These are phyloP conservation scores for Caenorhabditis drosophilae DNA, from an alignment of 2,888 invertebrate genomes.

Conservation along the genomic window DNA sequence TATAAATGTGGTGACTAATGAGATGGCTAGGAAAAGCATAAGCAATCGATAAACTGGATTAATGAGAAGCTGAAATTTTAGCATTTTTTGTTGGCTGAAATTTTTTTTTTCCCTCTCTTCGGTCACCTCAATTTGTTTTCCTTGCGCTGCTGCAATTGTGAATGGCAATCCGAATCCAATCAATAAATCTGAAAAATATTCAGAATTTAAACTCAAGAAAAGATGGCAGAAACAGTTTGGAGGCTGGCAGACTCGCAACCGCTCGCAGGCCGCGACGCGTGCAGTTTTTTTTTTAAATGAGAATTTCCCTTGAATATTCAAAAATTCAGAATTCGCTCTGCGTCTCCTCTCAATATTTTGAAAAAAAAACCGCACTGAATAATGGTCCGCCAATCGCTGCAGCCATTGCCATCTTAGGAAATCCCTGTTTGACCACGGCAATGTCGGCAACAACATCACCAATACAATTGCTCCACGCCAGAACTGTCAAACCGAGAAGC, in stretches of 20 bases:
- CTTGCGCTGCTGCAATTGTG: conserved; percentile 56
- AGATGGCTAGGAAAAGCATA: conserved; percentile 38
- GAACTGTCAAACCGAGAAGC: conserved; percentile 75
- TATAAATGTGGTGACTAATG: conserved; percentile 33
- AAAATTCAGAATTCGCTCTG: background rate
- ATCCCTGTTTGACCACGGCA: conserved; percentile 75
- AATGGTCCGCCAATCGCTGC: conserved; percentile 79
- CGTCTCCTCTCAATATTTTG: background rate
- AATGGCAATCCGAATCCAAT: conserved; percentile 64
- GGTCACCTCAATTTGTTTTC: conserved; percentile 50
- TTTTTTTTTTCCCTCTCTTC: too few relatives aligned
- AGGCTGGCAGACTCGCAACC: too few relatives aligned
- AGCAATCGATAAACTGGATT: conserved; percentile 42
- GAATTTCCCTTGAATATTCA: too few relatives aligned
- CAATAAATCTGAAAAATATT: conserved; percentile 55
- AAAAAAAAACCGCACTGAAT: conserved; percentile 72
- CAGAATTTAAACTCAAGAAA: too few relatives aligned
- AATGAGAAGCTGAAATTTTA: conserved; percentile 14
- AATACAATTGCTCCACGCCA: conserved; percentile 77
- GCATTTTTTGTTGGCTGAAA: too few relatives aligned
- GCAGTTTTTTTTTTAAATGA: too few relatives aligned
- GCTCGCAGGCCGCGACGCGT: too few relatives aligned
- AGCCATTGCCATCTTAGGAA: conserved; percentile 77
- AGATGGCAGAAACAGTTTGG: too few relatives aligned
- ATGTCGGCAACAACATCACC: conserved; percentile 76